phyloP scores from a whole-genome alignment of 2,888 invertebrate species.

The Hoplodrina ambigua region DNA sequence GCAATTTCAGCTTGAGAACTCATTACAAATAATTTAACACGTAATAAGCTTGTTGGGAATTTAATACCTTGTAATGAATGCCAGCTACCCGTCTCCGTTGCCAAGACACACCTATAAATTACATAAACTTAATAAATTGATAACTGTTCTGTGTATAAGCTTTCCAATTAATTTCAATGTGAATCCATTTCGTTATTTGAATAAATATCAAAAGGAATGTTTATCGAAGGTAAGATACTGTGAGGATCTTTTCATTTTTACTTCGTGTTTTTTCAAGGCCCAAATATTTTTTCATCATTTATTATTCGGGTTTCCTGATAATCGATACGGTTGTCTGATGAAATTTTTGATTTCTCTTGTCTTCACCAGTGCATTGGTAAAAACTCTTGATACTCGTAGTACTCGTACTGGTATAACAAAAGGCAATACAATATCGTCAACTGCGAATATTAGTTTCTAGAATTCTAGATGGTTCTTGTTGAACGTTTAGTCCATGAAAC shows the following conservation, averaged over 20 bases:
- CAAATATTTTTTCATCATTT: conserved; percentile 18
- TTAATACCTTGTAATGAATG: conserved; percentile 73
- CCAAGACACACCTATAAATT: conserved; percentile 75
- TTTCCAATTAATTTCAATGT: conserved; percentile 44
- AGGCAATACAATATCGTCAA: neutral
- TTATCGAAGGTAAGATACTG: conserved; percentile 7
- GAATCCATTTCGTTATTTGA: conserved; percentile 32
- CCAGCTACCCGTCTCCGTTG: conserved; percentile 65
- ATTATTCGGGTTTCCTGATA: conserved; percentile 10
- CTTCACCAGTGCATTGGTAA: neutral
- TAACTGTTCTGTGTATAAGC: conserved; percentile 52
- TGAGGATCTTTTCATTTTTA: conserved; percentile 25
- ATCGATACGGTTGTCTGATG: neutral
- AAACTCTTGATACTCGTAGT: neutral
- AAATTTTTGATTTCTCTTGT: conserved; percentile 1
- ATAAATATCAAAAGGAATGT: conserved; percentile 29
- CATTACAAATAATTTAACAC: conserved; percentile 33
- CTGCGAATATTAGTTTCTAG: neutral
- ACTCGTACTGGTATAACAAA: neutral
- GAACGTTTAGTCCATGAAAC: neutral
- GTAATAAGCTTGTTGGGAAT: conserved; percentile 64
- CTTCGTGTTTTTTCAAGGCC: neutral
- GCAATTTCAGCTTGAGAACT: conserved; percentile 18
- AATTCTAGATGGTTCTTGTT: neutral
- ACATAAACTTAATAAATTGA: conserved; percentile 70